Evolutionary conservation across 2,888 invertebrate genomes (phyloP).

Genomic region (Stramonita haemastoma): DNA sequence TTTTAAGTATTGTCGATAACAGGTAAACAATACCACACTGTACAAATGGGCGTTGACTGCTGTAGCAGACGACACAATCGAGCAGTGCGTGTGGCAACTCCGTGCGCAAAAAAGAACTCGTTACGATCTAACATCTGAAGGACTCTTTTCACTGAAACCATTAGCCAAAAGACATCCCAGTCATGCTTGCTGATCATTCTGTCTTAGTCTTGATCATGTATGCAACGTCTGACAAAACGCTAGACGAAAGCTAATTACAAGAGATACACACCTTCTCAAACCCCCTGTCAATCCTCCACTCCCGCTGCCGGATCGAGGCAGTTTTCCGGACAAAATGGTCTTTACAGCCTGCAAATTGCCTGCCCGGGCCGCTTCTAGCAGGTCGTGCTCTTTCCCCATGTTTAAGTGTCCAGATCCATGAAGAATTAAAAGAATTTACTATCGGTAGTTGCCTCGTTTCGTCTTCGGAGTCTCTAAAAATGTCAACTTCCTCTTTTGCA

Average conservation of each 20-base stretch:
- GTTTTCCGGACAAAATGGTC: conserved; percentile 85
- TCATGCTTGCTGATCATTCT: not conserved
- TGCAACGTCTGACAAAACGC: not conserved
- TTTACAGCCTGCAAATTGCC: conserved; percentile 93
- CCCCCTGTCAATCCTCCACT: conserved; percentile 50
- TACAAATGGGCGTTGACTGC: not conserved
- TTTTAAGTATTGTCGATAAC: no score
- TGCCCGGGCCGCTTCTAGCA: conserved; percentile 95
- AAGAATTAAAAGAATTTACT: conserved; percentile 17
- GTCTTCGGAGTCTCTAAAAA: not conserved
- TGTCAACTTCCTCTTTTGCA: conserved; percentile 44
- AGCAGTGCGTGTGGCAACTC: not conserved
- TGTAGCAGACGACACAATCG: conserved; percentile 6
- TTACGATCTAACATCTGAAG: no score
- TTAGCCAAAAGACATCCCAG: not conserved
- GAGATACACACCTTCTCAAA: conserved; percentile 44
- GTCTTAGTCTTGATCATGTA: not conserved
- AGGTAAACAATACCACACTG: not conserved
- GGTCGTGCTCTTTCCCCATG: conserved; percentile 98
- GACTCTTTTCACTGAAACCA: not conserved
- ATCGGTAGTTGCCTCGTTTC: not conserved
- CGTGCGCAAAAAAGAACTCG: no score
- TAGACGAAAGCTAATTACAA: not conserved
- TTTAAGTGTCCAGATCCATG: conserved; percentile 31
- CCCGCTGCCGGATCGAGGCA: conserved; percentile 52